Conservation (phyloP, 2,797 vertebrate species). For the Hippopotamyrus pictus region DNA sequence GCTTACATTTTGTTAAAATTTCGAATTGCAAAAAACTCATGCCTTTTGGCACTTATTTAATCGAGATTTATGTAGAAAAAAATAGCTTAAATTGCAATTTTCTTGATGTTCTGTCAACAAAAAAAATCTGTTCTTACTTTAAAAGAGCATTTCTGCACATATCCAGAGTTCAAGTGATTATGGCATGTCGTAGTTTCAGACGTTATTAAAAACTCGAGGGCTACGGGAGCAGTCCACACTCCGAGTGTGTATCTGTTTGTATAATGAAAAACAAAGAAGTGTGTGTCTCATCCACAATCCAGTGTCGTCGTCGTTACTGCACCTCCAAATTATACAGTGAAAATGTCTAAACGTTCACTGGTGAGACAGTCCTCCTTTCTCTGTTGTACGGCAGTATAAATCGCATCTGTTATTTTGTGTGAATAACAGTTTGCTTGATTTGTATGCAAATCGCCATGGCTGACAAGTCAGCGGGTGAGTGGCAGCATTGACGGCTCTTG, state of each 20-base stretch:
- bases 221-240: background rate
- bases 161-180: background rate
- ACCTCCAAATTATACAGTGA: background rate
- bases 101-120: background rate
- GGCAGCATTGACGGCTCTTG: background rate
- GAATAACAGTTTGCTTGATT: background rate
- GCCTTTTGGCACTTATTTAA: background rate
- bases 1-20: background rate
- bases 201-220: background rate
- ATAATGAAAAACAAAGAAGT: background rate
- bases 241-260: background rate
- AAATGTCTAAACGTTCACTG: background rate
- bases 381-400: background rate
- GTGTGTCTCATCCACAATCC: background rate
- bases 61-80: background rate
- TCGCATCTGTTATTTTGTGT: background rate
- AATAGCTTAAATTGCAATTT: background rate
- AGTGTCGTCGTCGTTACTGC: background rate
- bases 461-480: background rate
- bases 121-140: background rate
- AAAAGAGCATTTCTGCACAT: background rate
- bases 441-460: background rate
- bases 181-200: background rate
- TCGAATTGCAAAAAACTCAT: background rate
- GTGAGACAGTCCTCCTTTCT: background rate